Percentiles rank a stretch among this genome's conserved stretches.
phyloP scores from a whole-genome alignment of 2,113 vertebrate species.

The Gambusia affinis region DNA sequence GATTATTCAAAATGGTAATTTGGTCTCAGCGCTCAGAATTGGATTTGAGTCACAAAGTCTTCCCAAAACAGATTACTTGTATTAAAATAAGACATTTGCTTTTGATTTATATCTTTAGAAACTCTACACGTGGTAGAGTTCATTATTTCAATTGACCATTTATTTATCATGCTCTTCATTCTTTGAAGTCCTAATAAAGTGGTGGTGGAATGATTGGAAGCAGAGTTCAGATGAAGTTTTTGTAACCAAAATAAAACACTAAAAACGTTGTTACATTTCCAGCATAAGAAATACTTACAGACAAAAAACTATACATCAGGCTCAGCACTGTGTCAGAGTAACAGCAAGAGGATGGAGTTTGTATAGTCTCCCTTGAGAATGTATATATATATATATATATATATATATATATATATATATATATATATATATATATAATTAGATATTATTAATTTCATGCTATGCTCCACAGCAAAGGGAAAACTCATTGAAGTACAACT shows the following conservation, averaged over 20 bases:
- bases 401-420: no score
- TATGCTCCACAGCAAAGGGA: no score
- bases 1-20: constrained; percentile 20
- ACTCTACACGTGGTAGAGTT: not conserved
- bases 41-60: constrained; percentile 15
- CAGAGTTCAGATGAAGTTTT: not conserved
- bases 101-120: not conserved
- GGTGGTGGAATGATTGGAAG: not conserved
- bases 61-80: not conserved
- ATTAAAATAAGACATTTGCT: not conserved
- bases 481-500: no score
- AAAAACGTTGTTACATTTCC: not conserved
- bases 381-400: no score
- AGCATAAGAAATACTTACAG: no score
- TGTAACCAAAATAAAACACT: not conserved
- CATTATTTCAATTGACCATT: not conserved
- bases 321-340: no score
- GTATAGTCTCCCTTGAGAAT: no score
- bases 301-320: no score
- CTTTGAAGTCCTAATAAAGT: not conserved
- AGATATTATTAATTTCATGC: no score
- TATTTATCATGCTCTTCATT: constrained; percentile 19
- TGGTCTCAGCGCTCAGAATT: constrained; percentile 1
- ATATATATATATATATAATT: no score
- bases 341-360: no score